phyloP scores from a whole-genome alignment of 1,140 invertebrate species.

The Pinna nobilis region DNA sequence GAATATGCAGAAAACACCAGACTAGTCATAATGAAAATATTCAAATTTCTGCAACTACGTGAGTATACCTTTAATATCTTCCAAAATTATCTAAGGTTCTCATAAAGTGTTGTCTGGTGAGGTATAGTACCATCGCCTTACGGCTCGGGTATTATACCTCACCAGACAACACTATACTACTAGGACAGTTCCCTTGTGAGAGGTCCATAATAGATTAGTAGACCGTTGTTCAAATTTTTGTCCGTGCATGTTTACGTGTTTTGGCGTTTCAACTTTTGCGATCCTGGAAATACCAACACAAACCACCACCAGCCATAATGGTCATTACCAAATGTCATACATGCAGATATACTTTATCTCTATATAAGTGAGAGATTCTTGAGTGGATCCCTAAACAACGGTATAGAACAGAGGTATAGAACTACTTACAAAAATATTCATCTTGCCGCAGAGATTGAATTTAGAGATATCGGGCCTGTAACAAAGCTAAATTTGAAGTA shows the following conservation, averaged over 20 bases:
- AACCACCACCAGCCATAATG: too few species aligned
- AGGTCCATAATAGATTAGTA: too few species aligned
- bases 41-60: constrained; percentile 77
- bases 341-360: too few species aligned
- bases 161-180: not conserved
- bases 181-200: not conserved
- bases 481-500: not conserved
- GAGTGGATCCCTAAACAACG: not conserved
- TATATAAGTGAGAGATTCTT: not conserved
- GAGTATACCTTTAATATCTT: constrained; percentile 31
- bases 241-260: not conserved
- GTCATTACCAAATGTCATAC: too few species aligned
- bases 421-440: not conserved
- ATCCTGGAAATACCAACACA: not conserved
- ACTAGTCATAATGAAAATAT: constrained; percentile 84
- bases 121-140: not conserved
- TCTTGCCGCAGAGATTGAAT: not conserved
- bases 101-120: not conserved
- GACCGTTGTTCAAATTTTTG: not conserved
- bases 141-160: too few species aligned
- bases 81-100: not conserved
- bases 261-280: not conserved
- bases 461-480: too few species aligned
- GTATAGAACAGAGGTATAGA: not conserved
- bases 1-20: constrained; percentile 88